Percentiles rank a stretch among this genome's conserved stretches.
These are phyloP conservation scores for Apis florea DNA, from an alignment of 1,140 invertebrate species.

Conservation along the genomic window DNA sequence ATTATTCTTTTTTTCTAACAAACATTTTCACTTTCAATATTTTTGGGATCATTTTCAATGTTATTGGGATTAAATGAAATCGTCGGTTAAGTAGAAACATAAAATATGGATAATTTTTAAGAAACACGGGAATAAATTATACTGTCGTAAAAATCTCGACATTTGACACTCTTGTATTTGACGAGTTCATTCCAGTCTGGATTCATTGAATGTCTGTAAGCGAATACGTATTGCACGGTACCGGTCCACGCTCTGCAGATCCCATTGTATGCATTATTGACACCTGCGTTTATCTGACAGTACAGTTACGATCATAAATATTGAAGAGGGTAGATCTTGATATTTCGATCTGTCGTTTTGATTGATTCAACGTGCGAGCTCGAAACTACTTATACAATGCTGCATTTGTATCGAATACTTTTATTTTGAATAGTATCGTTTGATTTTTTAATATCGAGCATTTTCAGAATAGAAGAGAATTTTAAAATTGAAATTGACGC, in stretches of 20 bases:
- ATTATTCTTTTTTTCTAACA: too few species aligned
- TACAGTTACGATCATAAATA: slow-evolving; percentile 28
- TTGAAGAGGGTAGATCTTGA: slow-evolving; percentile 11
- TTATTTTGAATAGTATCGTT: background rate
- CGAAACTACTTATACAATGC: slow-evolving; percentile 3
- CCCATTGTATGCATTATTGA: slow-evolving; percentile 34
- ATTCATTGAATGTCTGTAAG: slow-evolving; percentile 47
- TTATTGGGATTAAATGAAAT: background rate
- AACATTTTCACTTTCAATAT: background rate
- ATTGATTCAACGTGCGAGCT: background rate
- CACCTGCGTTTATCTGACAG: slow-evolving; percentile 30
- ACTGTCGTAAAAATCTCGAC: slow-evolving; percentile 65
- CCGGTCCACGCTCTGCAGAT: slow-evolving; percentile 11
- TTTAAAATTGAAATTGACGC: background rate
- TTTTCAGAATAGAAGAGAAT: too few species aligned
- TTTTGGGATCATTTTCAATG: background rate
- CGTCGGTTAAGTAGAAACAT: background rate
- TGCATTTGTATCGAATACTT: background rate
- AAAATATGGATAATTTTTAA: background rate
- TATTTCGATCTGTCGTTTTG: slow-evolving; percentile 29
- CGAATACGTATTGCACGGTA: slow-evolving; percentile 29
- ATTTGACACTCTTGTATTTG: slow-evolving; percentile 47
- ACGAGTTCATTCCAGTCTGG: slow-evolving; percentile 37
- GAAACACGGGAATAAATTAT: slow-evolving; percentile 48
- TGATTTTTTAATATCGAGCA: background rate